These are phyloP conservation scores for Alloplasta piceator DNA, from an alignment of 2,888 invertebrate genomes.

Conservation along the genomic window DNA sequence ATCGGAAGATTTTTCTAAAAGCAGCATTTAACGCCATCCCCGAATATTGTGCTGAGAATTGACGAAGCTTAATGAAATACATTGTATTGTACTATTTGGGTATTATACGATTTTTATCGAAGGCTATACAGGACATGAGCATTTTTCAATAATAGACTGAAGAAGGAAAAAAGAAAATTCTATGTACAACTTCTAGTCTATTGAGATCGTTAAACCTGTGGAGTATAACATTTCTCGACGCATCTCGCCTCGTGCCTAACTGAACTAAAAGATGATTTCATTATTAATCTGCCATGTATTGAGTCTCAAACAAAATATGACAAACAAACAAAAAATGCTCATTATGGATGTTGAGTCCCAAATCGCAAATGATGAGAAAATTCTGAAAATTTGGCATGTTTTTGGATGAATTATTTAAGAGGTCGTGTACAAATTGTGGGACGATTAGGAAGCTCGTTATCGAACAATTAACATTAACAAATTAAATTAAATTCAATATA, in stretches of 20 bases:
- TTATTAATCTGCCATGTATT: constrained; percentile 21
- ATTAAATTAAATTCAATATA: too few relatives aligned
- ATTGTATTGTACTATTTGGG: neutral
- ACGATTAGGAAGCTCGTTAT: too few relatives aligned
- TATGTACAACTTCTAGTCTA: constrained; percentile 57
- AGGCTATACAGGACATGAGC: constrained; percentile 51
- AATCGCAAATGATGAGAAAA: too few relatives aligned
- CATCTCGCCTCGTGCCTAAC: constrained; percentile 55
- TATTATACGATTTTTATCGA: constrained; percentile 43
- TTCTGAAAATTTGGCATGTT: too few relatives aligned
- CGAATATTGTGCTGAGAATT: constrained; percentile 19
- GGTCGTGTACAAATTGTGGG: too few relatives aligned
- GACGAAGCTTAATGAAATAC: constrained; percentile 21
- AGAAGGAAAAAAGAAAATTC: constrained; percentile 18
- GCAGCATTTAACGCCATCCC: constrained; percentile 18
- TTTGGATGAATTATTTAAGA: too few relatives aligned
- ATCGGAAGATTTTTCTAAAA: constrained; percentile 9
- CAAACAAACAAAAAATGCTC: neutral
- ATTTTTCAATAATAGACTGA: constrained; percentile 30
- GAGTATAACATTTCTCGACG: constrained; percentile 48
- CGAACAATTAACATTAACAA: too few relatives aligned
- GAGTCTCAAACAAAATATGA: neutral
- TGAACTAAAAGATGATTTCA: constrained; percentile 25
- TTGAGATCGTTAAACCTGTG: constrained; percentile 40
- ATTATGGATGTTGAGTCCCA: too few relatives aligned